phyloP scores from a whole-genome alignment of 2,113 vertebrate genomes.

The Blennius ocellaris region DNA sequence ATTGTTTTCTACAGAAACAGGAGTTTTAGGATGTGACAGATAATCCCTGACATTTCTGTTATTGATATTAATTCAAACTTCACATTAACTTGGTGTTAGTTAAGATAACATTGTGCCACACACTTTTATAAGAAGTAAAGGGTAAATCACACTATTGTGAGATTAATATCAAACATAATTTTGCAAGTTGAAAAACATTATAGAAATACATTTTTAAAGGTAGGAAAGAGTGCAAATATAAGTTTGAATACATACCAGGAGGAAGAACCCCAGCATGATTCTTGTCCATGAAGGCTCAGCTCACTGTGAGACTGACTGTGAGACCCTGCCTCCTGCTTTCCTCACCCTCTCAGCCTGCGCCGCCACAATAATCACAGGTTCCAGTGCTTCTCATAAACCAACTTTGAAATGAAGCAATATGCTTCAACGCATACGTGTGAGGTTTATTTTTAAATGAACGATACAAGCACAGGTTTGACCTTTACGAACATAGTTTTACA shows the following conservation, averaged over 20 bases:
- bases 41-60: background rate
- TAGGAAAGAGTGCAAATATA: background rate
- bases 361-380: background rate
- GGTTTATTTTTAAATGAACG: too few species aligned
- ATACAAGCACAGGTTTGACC: too few species aligned
- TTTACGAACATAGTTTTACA: too few species aligned
- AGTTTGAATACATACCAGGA: slow-evolving; percentile 49
- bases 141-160: background rate
- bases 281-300: background rate
- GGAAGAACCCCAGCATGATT: slow-evolving; percentile 42
- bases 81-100: background rate
- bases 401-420: background rate
- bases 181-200: too few species aligned
- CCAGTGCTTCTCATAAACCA: background rate
- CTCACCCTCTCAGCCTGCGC: slow-evolving; percentile 21
- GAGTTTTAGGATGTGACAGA: background rate
- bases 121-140: background rate
- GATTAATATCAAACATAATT: background rate
- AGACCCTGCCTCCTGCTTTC: slow-evolving; percentile 14
- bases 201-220: too few species aligned
- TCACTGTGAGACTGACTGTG: background rate
- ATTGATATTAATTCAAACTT: background rate
- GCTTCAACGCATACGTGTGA: too few species aligned
- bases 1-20: background rate
- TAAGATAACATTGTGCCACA: background rate